A percentile compares a stretch with the other conserved stretches of the same genome.
phyloP scores from a whole-genome alignment of 2,113 vertebrate genomes.

The Calypte anna region DNA sequence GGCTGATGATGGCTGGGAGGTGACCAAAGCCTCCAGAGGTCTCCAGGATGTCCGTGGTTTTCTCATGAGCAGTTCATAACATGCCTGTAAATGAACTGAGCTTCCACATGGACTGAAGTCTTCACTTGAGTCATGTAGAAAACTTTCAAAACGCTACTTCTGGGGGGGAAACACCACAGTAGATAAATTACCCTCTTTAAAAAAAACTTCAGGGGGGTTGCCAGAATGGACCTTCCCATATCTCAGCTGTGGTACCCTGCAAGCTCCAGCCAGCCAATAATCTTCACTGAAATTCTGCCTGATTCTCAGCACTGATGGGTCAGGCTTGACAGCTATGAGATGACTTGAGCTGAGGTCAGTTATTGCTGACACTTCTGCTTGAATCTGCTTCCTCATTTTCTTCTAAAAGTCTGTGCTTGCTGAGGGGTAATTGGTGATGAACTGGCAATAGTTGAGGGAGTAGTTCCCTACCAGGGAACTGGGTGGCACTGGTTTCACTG shows the following conservation, averaged over 20 bases:
- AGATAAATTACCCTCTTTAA: neutral
- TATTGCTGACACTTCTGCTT: neutral
- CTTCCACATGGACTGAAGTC: fast-evolving
- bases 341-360: neutral
- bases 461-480: neutral
- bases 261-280: neutral
- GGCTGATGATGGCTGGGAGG: neutral
- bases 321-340: neutral
- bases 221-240: neutral
- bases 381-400: neutral
- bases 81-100: neutral
- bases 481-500: neutral
- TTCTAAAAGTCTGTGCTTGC: neutral
- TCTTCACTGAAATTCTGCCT: neutral
- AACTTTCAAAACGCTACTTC: fast-evolving
- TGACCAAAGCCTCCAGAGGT: neutral
- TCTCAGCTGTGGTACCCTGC: fast-evolving
- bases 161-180: no score
- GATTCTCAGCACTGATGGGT: fast-evolving
- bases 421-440: neutral
- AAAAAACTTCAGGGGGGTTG: neutral
- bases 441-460: fast-evolving
- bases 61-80: fast-evolving
- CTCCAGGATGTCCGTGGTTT: fast-evolving
- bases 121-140: neutral